phyloP scores from a whole-genome alignment of 2,797 vertebrate genomes.

The Diglossa cyanea region DNA sequence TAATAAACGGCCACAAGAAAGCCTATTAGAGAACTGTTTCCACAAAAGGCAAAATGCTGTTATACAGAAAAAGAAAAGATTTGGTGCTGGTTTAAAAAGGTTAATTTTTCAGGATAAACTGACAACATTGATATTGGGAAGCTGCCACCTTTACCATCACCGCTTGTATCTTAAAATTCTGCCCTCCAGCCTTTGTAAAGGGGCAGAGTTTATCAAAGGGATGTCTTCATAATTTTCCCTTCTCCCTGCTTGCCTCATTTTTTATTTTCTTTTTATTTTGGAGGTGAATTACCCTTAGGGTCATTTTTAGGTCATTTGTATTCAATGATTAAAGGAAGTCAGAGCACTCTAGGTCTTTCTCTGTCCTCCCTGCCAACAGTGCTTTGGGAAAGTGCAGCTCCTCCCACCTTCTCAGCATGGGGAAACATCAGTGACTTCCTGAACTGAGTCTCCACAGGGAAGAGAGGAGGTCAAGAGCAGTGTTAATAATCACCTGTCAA shows the following conservation, averaged over 20 bases:
- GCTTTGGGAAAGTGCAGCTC: not conserved
- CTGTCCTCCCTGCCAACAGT: not conserved
- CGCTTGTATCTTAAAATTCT: not conserved
- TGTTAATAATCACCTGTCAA: conserved; percentile 45
- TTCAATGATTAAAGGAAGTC: not conserved
- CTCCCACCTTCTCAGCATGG: conserved; percentile 28
- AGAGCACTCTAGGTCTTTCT: not conserved
- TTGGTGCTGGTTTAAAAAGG: conserved; percentile 14
- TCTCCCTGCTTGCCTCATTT: not conserved
- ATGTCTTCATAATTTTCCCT: not conserved
- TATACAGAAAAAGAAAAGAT: conserved; percentile 25
- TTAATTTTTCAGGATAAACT: conserved; percentile 37
- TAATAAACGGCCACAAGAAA: conserved; percentile 62
- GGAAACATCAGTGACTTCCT: conserved; percentile 45
- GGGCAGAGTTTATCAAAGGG: not conserved
- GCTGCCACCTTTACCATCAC: not conserved
- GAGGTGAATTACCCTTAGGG: not conserved
- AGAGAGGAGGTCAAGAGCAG: conserved; percentile 26
- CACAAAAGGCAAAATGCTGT: conserved; percentile 39
- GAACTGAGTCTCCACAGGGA: not conserved
- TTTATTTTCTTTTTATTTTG: not conserved
- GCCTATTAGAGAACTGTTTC: conserved; percentile 61
- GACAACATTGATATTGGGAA: not conserved
- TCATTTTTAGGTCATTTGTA: conserved; percentile 7
- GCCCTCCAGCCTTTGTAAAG: not conserved